These are phyloP conservation scores for Cyclopterus lumpus DNA, from an alignment of 2,797 vertebrate species.

Conservation along the genomic window DNA sequence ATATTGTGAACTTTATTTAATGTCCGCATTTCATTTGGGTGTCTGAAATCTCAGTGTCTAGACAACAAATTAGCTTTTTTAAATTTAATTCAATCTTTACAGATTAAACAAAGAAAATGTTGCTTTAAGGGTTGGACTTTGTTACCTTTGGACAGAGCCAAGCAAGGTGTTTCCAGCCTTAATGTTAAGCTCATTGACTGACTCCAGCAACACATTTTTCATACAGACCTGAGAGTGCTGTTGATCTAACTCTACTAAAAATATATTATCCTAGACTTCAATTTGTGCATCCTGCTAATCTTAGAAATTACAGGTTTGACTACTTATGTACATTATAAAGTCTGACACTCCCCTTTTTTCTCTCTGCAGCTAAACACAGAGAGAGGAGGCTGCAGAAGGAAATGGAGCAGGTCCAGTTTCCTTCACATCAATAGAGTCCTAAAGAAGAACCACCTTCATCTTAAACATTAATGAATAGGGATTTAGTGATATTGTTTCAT, in stretches of 20 bases:
- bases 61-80: neutral
- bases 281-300: neutral
- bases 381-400: conserved; percentile 47
- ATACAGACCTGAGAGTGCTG: neutral
- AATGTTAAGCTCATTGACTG: neutral
- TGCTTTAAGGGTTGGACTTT: neutral
- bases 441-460: neutral
- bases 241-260: neutral
- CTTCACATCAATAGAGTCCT: conserved; percentile 21
- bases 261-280: neutral
- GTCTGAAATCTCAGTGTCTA: neutral
- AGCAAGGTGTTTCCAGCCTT: neutral
- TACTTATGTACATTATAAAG: neutral
- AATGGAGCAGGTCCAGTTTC: conserved; percentile 11
- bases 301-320: conserved; percentile 5
- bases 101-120: neutral
- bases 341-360: neutral
- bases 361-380: conserved; percentile 55
- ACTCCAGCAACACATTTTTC: neutral
- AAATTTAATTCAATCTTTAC: neutral
- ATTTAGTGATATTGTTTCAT: neutral
- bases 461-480: neutral
- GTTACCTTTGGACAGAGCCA: neutral
- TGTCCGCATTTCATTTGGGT: neutral
- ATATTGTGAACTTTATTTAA: neutral